A percentile compares a stretch with the other conserved stretches of the same genome.
Evolutionary conservation across 2,113 vertebrate genomes (phyloP).

Genomic region (Butorides virescens): DNA sequence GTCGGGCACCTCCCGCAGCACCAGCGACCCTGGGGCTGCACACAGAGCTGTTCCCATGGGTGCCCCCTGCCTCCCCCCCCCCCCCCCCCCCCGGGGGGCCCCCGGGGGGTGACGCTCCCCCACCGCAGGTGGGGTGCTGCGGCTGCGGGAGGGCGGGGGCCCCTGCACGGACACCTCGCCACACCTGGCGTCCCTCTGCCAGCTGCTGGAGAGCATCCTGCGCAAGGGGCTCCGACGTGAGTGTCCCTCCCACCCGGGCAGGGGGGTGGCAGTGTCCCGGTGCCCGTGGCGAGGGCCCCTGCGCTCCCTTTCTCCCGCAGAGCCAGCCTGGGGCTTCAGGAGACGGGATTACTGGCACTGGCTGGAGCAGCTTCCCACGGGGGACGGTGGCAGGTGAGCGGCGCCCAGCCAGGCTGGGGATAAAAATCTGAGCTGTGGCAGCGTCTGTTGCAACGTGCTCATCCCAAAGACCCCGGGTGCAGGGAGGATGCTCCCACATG

Average conservation of each 20-base stretch:
- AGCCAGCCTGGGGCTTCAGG: constrained; percentile 78
- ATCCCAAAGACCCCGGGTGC: neutral
- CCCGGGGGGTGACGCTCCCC: neutral
- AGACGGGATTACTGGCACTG: constrained; percentile 86
- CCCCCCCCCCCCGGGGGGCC: too few relatives aligned
- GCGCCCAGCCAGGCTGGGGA: fast-evolving
- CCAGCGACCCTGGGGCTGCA: neutral
- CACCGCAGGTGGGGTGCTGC: constrained; percentile 74
- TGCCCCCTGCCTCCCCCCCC: too few relatives aligned
- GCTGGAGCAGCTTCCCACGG: constrained; percentile 77
- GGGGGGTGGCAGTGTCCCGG: neutral
- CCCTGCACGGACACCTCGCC: constrained; percentile 74
- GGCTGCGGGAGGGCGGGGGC: constrained; percentile 63
- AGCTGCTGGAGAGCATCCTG: constrained; percentile 83
- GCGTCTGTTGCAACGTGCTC: fast-evolving
- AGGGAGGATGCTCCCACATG: fast-evolving
- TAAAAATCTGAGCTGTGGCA: neutral
- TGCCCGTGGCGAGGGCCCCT: neutral
- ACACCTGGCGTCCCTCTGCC: constrained; percentile 79
- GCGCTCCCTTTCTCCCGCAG: constrained; percentile 28
- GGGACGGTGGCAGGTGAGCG: constrained; percentile 72
- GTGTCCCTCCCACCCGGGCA: neutral
- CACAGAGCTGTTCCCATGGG: neutral
- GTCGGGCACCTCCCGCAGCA: too few relatives aligned
- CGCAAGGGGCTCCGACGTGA: constrained; percentile 85